These are phyloP conservation scores for Masticophis lateralis DNA, from an alignment of 2,797 vertebrate species.

Conservation along the genomic window DNA sequence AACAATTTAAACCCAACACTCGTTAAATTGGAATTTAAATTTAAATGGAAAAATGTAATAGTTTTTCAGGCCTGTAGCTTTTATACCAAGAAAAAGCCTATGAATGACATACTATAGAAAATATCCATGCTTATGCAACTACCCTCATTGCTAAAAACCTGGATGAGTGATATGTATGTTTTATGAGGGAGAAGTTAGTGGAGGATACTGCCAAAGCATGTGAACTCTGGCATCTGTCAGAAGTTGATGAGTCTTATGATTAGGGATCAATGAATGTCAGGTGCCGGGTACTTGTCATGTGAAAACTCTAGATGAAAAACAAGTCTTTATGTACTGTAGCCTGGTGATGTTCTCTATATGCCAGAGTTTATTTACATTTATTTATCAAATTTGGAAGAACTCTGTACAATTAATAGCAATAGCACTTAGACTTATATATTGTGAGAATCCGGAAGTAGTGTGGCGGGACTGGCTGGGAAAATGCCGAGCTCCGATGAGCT, in stretches of 20 bases:
- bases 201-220: no score
- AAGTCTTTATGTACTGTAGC: background rate
- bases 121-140: background rate
- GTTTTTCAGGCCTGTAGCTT: background rate
- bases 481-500: no score
- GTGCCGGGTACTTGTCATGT: background rate
- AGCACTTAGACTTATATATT: no score
- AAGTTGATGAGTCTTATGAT: background rate
- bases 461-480: no score
- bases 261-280: background rate
- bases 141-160: background rate
- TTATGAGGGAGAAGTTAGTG: no score
- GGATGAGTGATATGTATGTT: background rate
- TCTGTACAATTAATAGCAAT: no score
- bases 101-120: background rate
- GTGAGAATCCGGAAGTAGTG: no score
- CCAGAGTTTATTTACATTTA: no score
- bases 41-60: background rate
- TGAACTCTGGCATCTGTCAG: background rate
- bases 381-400: no score
- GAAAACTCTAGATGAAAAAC: background rate
- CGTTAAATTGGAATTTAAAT: background rate
- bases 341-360: no score
- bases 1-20: background rate
- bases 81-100: background rate